Evolutionary conservation across 92 coral and sea anemone genomes (phyloP).

Genomic region (Zoanthus sansibaricus): DNA sequence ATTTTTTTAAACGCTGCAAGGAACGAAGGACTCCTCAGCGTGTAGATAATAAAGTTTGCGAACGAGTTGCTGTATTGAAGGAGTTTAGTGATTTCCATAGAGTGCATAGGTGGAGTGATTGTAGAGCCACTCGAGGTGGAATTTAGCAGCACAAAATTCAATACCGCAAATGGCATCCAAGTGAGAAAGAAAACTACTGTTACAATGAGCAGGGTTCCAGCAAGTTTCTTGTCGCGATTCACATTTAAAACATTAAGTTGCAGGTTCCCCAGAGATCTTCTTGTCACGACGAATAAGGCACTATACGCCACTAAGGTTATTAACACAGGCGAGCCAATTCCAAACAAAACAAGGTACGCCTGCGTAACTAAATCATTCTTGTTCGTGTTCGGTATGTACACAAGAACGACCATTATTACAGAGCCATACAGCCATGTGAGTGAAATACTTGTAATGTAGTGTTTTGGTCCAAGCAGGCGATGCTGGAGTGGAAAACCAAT

Average conservation of each 20-base stretch:
- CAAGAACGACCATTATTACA: constrained; percentile 1
- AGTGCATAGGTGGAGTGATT: neutral
- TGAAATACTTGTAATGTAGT: constrained; percentile 6
- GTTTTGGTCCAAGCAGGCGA: constrained; percentile 14
- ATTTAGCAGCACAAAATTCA: neutral
- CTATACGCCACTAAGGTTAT: neutral
- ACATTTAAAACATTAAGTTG: neutral
- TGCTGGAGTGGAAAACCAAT: constrained; percentile 17
- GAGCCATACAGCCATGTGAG: constrained; percentile 17
- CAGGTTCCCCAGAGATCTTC: constrained; percentile 1
- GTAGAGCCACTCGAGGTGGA: neutral
- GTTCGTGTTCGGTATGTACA: neutral
- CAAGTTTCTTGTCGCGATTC: constrained; percentile 13
- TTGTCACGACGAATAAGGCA: neutral
- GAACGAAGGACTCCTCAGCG: constrained; percentile 19
- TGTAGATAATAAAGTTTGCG: constrained; percentile 18
- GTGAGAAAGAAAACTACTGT: constrained; percentile 17
- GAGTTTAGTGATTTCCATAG: neutral
- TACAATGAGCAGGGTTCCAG: constrained; percentile 14
- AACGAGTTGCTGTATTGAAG: constrained; percentile 32
- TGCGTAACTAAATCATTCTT: neutral
- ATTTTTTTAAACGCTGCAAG: neutral
- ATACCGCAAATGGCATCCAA: constrained; percentile 23
- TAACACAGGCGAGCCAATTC: neutral
- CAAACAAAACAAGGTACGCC: neutral